Evolutionary conservation across 2,113 vertebrate genomes (phyloP).

Genomic region (Lagopus leucura): DNA sequence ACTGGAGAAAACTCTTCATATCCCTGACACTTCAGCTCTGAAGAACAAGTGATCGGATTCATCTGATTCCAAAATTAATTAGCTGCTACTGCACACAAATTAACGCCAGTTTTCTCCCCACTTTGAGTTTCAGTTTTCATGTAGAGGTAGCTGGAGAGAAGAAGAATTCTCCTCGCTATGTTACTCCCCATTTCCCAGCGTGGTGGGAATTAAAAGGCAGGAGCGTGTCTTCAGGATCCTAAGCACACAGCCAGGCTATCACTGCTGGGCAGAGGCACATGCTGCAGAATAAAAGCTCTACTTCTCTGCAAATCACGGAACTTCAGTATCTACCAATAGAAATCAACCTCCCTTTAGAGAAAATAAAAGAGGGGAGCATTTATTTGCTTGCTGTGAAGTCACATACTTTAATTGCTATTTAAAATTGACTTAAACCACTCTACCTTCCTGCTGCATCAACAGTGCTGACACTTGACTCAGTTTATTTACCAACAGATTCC

Average conservation of each 20-base stretch:
- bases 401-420: constrained; percentile 40
- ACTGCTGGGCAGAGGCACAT: not conserved
- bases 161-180: not conserved
- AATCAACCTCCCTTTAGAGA: not conserved
- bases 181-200: not conserved
- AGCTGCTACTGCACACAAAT: not conserved
- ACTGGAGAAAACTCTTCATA: not conserved
- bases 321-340: not conserved
- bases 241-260: not conserved
- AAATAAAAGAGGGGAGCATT: not conserved
- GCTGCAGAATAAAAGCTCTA: not conserved
- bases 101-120: not conserved
- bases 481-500: constrained; percentile 72
- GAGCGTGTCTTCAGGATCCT: not conserved
- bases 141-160: not conserved
- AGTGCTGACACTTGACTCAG: constrained; percentile 52
- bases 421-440: constrained; percentile 28
- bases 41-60: not conserved
- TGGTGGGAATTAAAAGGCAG: not conserved
- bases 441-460: constrained; percentile 54
- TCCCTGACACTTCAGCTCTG: not conserved
- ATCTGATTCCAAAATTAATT: not conserved
- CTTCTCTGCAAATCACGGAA: not conserved
- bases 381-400: constrained; percentile 37
- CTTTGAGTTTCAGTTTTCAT: not conserved